phyloP scores from a whole-genome alignment of 1,140 invertebrate species.

The Arion vulgaris region DNA sequence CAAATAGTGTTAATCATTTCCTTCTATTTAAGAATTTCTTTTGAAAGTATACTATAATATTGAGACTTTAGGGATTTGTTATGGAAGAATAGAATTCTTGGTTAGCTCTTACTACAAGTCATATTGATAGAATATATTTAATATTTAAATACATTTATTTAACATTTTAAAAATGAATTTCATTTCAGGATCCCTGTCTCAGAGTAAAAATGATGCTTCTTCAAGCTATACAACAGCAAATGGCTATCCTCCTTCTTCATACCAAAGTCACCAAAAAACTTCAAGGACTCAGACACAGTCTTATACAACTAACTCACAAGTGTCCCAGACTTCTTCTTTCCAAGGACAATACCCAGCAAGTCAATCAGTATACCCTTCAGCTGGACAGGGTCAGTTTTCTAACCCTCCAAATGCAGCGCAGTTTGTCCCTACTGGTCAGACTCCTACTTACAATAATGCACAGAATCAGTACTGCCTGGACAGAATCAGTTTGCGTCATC shows the following conservation, averaged over 20 bases:
- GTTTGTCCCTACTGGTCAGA: conserved; percentile 29
- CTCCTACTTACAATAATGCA: conserved; percentile 51
- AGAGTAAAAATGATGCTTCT: conserved; percentile 47
- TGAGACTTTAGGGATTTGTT: no score
- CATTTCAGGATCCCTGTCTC: conserved; percentile 49
- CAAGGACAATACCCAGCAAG: conserved; percentile 38
- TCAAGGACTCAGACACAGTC: conserved; percentile 33
- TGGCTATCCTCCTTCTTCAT: conserved; percentile 38
- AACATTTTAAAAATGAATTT: no score
- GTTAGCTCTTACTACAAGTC: no score
- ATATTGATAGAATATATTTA: no score
- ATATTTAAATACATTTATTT: no score
- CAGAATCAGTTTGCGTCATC: conserved; percentile 47
- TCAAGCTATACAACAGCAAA: conserved; percentile 41
- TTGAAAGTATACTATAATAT: no score
- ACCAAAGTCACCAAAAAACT: conserved; percentile 38
- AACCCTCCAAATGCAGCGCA: conserved; percentile 11
- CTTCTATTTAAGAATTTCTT: no score
- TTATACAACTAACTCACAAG: conserved; percentile 36
- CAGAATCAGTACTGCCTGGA: conserved; percentile 58
- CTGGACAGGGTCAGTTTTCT: conserved; percentile 37
- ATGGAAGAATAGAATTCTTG: no score
- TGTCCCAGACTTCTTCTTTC: conserved; percentile 24
- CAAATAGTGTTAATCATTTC: no score
- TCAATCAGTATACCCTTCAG: conserved; percentile 36